Evolutionary conservation across 1,140 invertebrate species (phyloP).

Genomic region (Zeugodacus cucurbitae): DNA sequence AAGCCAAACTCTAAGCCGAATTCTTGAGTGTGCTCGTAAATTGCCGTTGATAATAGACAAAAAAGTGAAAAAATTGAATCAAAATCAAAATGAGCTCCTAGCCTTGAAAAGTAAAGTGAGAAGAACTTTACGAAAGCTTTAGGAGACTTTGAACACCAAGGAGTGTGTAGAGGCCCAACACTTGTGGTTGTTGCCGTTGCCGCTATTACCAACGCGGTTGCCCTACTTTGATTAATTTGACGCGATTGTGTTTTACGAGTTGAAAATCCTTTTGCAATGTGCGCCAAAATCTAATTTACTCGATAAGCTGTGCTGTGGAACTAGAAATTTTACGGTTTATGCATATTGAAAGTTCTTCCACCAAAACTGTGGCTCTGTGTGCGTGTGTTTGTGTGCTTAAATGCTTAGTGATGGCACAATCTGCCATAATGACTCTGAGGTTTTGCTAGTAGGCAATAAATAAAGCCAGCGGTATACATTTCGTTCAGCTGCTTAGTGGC

Average conservation of each 20-base stretch:
- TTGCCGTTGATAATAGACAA: neutral
- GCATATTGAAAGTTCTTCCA: constrained; percentile 8
- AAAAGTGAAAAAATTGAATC: neutral
- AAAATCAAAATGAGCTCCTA: neutral
- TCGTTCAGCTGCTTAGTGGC: neutral
- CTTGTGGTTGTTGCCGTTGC: neutral
- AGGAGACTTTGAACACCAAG: no score
- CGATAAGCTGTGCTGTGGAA: neutral
- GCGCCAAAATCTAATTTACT: constrained; percentile 33
- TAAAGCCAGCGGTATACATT: neutral
- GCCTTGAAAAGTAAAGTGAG: no score
- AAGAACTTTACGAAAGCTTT: no score
- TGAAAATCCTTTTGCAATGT: constrained; percentile 38
- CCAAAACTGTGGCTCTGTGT: neutral
- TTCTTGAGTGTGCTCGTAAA: neutral
- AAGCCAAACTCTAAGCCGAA: neutral
- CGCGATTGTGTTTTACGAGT: constrained; percentile 36
- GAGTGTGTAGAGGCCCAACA: no score
- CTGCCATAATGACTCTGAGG: constrained; percentile 20
- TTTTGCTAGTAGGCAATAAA: constrained; percentile 2
- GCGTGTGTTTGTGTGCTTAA: neutral
- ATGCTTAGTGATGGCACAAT: neutral
- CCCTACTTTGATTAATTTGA: constrained; percentile 15
- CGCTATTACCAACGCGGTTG: neutral
- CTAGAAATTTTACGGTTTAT: constrained; percentile 34